Base-by-base conservation (phyloP, 1,140 invertebrate genomes). In the Nephila pilipes region DNA sequence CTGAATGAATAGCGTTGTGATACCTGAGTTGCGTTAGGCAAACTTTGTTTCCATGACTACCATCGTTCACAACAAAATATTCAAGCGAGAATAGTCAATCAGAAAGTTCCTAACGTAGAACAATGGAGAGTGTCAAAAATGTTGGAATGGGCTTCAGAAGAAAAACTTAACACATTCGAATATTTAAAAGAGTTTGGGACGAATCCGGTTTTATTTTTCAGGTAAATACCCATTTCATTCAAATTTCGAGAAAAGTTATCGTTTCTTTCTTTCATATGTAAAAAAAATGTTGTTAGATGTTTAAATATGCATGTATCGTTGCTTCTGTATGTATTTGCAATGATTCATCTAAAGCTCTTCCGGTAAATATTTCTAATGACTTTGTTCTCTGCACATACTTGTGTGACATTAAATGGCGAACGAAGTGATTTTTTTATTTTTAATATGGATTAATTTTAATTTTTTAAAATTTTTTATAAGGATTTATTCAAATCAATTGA, bases 51-150 rank as follows among this genome's bases (percentile, higher is more conserved):
- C 89, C 79, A 90, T 90, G 36, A 29, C 18, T 36, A 90, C 89
- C 60, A 69, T 55, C 79, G 14, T 63, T 46, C 89, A 90, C 89
- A 90, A 90, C 89, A 90, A 90, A 90, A 90, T 90, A 90, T 90
- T 90, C 75, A 90, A 57, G 55, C 54, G 46, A 75, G 69, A 75
- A 63, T n/a, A 90, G 55, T 81, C 89, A 80, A 80, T 90, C 89
- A 55, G 2, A 81, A 25, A 54, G 10, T 18, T 25, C 55, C n/a
- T 65, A 58, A 60, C 36, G 55, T 63, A 65, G 36, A 36, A 29
- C 36, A 54, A 46, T 65, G 87, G n/a, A 57, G 18, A 20, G 18
- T n/a, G 22, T n/a, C 5, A 88, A 88, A 54, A 57, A 88, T 88
- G 87, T 46, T 18, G 38, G 63, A 22, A 25, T 55, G 14, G 22